These are phyloP conservation scores for Ophthalmolycus amberensis DNA, from an alignment of 2,113 vertebrate species.

Conservation along the genomic window DNA sequence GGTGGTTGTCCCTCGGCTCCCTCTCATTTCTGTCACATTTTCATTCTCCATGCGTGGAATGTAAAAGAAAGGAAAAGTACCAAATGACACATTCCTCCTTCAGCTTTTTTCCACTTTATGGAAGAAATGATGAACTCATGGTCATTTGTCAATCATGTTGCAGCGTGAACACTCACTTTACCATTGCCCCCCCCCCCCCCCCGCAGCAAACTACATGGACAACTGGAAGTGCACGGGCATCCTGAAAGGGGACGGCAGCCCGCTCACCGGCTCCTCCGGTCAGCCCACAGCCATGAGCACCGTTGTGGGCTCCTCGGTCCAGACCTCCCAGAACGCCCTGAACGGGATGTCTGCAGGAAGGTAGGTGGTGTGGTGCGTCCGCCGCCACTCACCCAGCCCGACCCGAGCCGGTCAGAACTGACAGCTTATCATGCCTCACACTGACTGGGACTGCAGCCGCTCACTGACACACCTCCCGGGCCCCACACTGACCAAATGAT, in stretches of 20 bases:
- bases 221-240: constrained; percentile 99
- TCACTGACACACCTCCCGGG: constrained; percentile 61
- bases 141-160: neutral
- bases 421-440: constrained; percentile 64
- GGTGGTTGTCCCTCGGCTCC: neutral
- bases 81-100: neutral
- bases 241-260: constrained; percentile 96
- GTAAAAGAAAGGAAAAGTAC: no score
- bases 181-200: neutral
- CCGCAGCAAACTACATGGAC: constrained; percentile 97
- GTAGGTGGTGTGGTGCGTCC: constrained; percentile 83
- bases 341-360: constrained; percentile 93
- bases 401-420: constrained; percentile 60
- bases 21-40: neutral
- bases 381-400: constrained; percentile 58
- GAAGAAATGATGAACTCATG: neutral
- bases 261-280: constrained; percentile 88
- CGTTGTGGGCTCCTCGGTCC: constrained; percentile 85
- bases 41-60: neutral
- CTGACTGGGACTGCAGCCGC: constrained; percentile 68
- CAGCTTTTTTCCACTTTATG: neutral
- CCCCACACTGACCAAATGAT: constrained; percentile 58
- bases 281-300: constrained; percentile 90
- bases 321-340: constrained; percentile 88
- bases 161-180: neutral